Evolutionary conservation across 2,797 vertebrate genomes (phyloP).

Genomic region (Melopsittacus undulatus): DNA sequence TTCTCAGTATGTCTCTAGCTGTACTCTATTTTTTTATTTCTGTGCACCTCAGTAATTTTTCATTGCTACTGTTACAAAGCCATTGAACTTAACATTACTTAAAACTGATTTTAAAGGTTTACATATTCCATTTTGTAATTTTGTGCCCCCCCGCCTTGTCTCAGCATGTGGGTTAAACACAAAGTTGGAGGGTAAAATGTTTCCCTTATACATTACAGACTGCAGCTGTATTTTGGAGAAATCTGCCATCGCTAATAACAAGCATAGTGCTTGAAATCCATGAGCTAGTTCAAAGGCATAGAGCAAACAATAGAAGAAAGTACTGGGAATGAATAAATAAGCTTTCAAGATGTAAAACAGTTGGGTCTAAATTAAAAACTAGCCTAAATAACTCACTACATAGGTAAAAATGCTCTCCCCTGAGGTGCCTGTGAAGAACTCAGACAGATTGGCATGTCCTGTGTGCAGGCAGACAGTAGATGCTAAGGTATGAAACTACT

Average conservation of each 20-base stretch:
- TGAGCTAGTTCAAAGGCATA: not conserved
- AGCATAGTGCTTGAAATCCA: not conserved
- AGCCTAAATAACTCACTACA: not conserved
- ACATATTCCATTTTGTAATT: too few species aligned
- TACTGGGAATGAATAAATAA: not conserved
- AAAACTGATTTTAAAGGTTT: too few species aligned
- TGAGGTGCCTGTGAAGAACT: not conserved
- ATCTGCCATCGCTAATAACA: not conserved
- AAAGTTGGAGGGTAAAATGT: not conserved
- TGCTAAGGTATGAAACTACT: not conserved
- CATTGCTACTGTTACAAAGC: too few species aligned
- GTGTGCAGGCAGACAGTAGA: not conserved
- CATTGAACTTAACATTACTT: too few species aligned
- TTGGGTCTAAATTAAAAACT: not conserved
- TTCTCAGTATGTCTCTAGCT: too few species aligned
- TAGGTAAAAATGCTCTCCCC: not conserved
- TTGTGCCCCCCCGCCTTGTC: too few species aligned
- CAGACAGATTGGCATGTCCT: not conserved
- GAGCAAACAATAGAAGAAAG: not conserved
- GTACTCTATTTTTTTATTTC: too few species aligned
- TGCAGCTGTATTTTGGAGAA: not conserved
- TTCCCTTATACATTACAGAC: not conserved
- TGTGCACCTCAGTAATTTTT: too few species aligned
- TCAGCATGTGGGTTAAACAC: not conserved
- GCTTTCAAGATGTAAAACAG: not conserved